Base-by-base conservation (phyloP, 2,797 vertebrate genomes). In the Lepilemur septentrionalis region DNA sequence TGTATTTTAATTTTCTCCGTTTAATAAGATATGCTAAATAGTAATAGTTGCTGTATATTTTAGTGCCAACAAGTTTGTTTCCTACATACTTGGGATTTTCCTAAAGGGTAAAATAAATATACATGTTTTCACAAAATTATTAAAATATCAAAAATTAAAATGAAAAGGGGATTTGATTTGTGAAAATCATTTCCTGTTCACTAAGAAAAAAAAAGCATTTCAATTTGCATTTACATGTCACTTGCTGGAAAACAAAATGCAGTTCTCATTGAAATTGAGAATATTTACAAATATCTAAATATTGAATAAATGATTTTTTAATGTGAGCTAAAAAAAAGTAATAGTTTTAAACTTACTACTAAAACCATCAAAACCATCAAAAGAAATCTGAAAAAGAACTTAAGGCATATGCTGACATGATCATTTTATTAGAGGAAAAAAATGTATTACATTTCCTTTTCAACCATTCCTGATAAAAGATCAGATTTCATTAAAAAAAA, bases 1-100 rank as follows among this genome's bases (percentile, higher is more conserved):
- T 98, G 97, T 97, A 99, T 99, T 99, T 98, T 97, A 98, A 99
- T 99, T 97, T 98, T 99, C 99, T 98, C 57, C 98, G 95, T 99
- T 99, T 98, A 99, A 99, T 99, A 99, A 99, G 99, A 99, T 99
- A 99, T 99, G 99, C 98, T 99, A 99, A 99, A 98, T 97, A 99
- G 99, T 97, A 92, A 96, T 89, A 98, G 98, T 99, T 99, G 98
- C 99, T 98, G 99, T 99, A 99, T 99, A 99, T 99, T 99, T 99
- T 99, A 99, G 98, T 99, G 99, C 98, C 98, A 98, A 98, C 97
- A 99, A 99, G 99, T 99, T 98, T 98, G 98, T 98, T 99, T 98
- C 98, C 98, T 98, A 98, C 97, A 97, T 98, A 99, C 97, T 98
- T 98, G 98, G 99, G 98, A 98, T 98, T 95, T 98, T 99, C 99